Evolutionary conservation across 2,797 vertebrate genomes (phyloP), one percentile per base, ranked within the genome.

Genomic region (Streptopelia turtur): DNA sequence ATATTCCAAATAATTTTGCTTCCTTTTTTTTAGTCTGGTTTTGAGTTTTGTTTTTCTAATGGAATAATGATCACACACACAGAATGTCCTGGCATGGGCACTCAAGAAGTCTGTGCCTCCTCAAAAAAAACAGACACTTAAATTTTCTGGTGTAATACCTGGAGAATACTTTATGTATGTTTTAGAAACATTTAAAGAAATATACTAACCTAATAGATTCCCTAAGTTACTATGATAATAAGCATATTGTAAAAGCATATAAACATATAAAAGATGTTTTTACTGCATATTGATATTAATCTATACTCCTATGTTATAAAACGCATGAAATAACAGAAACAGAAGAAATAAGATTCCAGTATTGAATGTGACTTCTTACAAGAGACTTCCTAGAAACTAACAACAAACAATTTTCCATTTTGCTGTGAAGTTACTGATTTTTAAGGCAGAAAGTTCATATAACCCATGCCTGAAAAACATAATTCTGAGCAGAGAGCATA

Each of bases 141-240:
- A 30, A 68, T 78, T 43, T 83, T 69, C 41, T 81, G 33, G 9
- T 71, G 35, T 45, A 77, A 24, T 53, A 77, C 1, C 6, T 41
- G 35, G 10, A 83, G 22, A 91, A 78, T 60, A 91, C 9, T 72
- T 84, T 13, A 66, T 8, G 10, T 25, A 70, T 41, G 6, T 50
- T 94, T 88, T 49, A 96, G 83, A 83, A 91, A 59, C 24, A 81
- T 59, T 78, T 84, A 41, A 89, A 79, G 49, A 69, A 76, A 77
- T 33, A 75, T 8, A 79, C 28, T 76, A 87, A 68, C 37, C 33
- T 77, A 87, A 81, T 30, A 79, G 35, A 22, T 8, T 89, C 35
- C 49, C 63, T 82, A 66, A 69, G 76, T 95, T 94, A 91, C 83
- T 92, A 91, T 52, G 66, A 85, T 55, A 95, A 91, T 93, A 96